Evolutionary conservation across 1,140 invertebrate species (phyloP).

Genomic region (Zaprionus ornatus): DNA sequence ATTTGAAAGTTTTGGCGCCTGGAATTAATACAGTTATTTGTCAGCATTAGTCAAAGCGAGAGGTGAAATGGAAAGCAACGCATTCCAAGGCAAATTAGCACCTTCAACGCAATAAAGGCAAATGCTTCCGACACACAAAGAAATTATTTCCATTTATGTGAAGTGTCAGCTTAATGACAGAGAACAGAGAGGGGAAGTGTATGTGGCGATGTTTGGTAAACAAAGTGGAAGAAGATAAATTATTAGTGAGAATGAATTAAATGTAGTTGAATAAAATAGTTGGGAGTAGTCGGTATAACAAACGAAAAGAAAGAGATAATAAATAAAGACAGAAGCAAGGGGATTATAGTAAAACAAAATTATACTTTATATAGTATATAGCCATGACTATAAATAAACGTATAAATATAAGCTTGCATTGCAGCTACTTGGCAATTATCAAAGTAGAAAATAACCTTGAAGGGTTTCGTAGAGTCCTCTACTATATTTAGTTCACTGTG

Average conservation of each 20-base stretch:
- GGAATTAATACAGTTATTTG: slow-evolving; percentile 62
- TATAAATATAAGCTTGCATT: background rate
- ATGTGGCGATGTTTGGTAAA: background rate
- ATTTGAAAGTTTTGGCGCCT: slow-evolving; percentile 72
- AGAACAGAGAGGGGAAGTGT: background rate
- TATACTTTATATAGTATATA: background rate
- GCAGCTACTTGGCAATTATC: too few species aligned
- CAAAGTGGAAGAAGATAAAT: background rate
- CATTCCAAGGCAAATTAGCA: slow-evolving; percentile 64
- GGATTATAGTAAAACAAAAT: too few species aligned
- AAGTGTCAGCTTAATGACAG: background rate
- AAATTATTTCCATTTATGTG: background rate
- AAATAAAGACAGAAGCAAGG: too few species aligned
- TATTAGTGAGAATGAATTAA: background rate
- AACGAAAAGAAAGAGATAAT: background rate
- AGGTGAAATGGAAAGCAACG: slow-evolving; percentile 41
- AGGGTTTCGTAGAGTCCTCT: background rate
- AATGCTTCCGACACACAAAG: slow-evolving; percentile 4
- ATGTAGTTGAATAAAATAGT: background rate
- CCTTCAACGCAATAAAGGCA: slow-evolving; percentile 30
- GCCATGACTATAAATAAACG: background rate
- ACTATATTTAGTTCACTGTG: background rate
- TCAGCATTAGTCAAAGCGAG: slow-evolving; percentile 39
- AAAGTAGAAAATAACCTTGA: background rate
- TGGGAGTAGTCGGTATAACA: background rate